Base-by-base conservation (phyloP, 2,888 invertebrate species). In the Formica aserva region DNA sequence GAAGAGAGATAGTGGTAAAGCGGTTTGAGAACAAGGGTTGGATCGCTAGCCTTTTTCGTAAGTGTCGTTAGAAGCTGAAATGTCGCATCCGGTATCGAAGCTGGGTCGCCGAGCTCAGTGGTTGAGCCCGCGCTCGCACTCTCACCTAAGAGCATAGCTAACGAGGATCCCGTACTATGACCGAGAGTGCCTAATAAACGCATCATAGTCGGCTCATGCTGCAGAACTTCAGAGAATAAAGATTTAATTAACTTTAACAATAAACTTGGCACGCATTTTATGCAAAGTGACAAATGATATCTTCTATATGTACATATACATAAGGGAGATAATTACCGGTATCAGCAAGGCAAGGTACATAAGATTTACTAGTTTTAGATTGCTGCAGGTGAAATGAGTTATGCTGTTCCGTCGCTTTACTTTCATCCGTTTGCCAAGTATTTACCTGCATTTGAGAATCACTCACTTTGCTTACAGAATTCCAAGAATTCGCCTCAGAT, bases 41-140 rank as follows among this genome's bases (percentile, higher is more conserved):
- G 97, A 92, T 97, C 96, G 9, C 98, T 97, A 2, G 98, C 97
- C 91, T 97, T 97, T 65, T 96, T 96, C n/a, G 97, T 97, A 85
- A 98, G 95, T 3, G 97, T 97, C 41, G 97, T 96, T 77, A 98
- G 96, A 88, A 98, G 96, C 95, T 97, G 97, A 93, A 98, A 98
- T n/a, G 98, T 97, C 29, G 98, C 98, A 93, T 98, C 98, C 1
- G 97, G 97, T 76, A 98, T 97, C 0, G 97, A 97, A 41, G 97
- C 96, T 11, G 97, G 97, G 90, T 97, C 97, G 22, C 96, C 95
- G n/a, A 96, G 95, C 1, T 93, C 91, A 81, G 95, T 95, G 0
- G 94, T 91, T 72, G 92, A 89, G 32, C 92, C 89, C 71, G 91
- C 90, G 8, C 95, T 90, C 3, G 96, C 92, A 35, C 95, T 94